Conservation (phyloP, 2,113 vertebrate genomes). For the Saguinus midas region DNA sequence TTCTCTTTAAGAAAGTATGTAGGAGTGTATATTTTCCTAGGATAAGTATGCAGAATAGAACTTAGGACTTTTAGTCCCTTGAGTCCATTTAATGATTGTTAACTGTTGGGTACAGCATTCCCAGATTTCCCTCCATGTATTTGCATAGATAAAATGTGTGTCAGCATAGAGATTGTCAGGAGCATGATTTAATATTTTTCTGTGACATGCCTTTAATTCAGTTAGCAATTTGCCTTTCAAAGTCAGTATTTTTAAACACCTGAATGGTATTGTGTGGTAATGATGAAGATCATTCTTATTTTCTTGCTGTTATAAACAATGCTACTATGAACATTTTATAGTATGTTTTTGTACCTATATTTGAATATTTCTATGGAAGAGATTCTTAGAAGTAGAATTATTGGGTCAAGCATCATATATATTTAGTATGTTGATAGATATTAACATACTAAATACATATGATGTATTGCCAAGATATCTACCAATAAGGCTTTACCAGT, state of each 20-base stretch:
- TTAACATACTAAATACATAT: no score
- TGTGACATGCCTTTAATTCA: neutral
- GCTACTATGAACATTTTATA: neutral
- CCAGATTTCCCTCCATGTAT: neutral
- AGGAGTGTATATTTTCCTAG: neutral
- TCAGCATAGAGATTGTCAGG: neutral
- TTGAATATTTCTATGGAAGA: constrained; percentile 33
- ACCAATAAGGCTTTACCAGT: constrained; percentile 1
- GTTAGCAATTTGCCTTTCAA: neutral
- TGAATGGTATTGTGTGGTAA: neutral
- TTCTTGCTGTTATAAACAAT: neutral
- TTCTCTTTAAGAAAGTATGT: neutral
- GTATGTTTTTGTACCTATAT: neutral
- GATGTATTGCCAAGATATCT: constrained; percentile 6
- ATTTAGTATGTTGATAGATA: neutral
- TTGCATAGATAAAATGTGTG: neutral
- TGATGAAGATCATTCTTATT: neutral
- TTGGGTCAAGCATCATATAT: neutral
- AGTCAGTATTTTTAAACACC: constrained; percentile 29
- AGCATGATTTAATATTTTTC: neutral
- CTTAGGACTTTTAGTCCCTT: neutral
- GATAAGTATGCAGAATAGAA: neutral
- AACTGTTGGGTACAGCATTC: neutral
- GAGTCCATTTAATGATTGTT: neutral
- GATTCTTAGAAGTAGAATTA: constrained; percentile 23